These are phyloP conservation scores for Malacosoma neustria DNA, from an alignment of 2,888 invertebrate species.

Conservation along the genomic window DNA sequence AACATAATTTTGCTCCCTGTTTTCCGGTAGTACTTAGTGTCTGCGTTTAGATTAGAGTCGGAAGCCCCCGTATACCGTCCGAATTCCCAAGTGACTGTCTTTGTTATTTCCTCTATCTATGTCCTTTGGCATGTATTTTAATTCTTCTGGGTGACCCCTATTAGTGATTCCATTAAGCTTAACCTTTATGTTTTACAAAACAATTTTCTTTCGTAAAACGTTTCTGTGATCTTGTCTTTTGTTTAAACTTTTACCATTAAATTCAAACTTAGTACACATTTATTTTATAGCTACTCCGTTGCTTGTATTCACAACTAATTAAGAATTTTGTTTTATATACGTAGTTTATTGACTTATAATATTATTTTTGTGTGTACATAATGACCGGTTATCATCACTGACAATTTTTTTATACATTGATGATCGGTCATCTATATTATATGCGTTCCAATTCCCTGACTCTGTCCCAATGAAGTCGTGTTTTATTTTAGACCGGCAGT, in stretches of 20 bases:
- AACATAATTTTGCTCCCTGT: conserved; percentile 40
- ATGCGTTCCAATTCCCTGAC: conserved; percentile 28
- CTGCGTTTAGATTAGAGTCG: conserved; percentile 40
- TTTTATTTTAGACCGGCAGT: conserved; percentile 75
- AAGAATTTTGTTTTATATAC: conserved; percentile 12
- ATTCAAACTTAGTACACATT: conserved; percentile 1
- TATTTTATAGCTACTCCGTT: conserved; percentile 15
- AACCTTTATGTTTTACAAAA: conserved; percentile 12
- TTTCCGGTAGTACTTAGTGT: conserved; percentile 35
- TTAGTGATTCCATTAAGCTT: conserved; percentile 27
- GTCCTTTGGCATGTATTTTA: conserved; percentile 42
- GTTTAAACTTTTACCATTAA: conserved; percentile 13
- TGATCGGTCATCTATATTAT: conserved; percentile 3
- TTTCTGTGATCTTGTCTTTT: conserved; percentile 14
- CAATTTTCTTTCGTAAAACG: conserved; percentile 13
- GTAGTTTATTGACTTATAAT: conserved; percentile 9
- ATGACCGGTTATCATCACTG: conserved; percentile 14
- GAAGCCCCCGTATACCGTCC: conserved; percentile 35
- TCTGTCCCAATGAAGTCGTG: conserved; percentile 59
- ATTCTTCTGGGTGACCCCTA: conserved; percentile 34
- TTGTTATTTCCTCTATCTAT: conserved; percentile 26
- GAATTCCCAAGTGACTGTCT: conserved; percentile 36
- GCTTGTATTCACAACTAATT: conserved; percentile 15
- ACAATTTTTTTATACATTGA: neutral
- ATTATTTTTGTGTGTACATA: neutral